Evolutionary conservation across 2,113 vertebrate genomes (phyloP).

Genomic region (Aptenodytes forsteri): DNA sequence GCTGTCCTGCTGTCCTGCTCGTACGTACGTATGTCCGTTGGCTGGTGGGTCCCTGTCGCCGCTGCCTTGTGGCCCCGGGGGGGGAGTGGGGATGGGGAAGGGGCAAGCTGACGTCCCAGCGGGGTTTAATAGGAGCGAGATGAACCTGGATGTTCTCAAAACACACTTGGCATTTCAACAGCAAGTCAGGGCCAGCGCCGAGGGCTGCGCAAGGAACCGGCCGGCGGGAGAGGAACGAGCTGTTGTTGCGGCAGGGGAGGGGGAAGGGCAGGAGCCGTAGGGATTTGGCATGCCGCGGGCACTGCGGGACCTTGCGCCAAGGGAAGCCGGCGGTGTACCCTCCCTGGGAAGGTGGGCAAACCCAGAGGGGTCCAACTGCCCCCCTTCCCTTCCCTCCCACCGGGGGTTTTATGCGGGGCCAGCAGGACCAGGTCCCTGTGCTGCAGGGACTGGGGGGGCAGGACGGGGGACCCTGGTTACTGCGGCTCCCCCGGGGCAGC

Average conservation of each 20-base stretch:
- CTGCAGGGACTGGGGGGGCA: background rate
- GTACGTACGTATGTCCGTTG: background rate
- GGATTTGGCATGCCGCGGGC: rapidly evolving
- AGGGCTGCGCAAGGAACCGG: background rate
- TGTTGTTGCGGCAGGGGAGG: rapidly evolving
- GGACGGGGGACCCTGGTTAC: background rate
- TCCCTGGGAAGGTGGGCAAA: background rate
- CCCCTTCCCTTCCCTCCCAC: background rate
- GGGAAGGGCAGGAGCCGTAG: background rate
- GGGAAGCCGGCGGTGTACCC: background rate
- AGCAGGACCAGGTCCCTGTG: background rate
- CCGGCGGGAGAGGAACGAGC: background rate
- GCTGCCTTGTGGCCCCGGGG: background rate
- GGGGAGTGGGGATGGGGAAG: background rate
- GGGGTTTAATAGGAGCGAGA: background rate
- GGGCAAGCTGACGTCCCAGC: background rate
- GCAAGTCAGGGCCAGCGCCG: background rate
- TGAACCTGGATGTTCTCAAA: background rate
- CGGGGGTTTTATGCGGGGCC: background rate
- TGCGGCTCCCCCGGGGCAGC: background rate
- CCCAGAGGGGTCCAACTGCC: background rate
- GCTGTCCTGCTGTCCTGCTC: background rate
- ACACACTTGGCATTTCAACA: background rate
- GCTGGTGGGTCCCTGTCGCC: background rate
- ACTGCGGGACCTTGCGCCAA: background rate